These are phyloP conservation scores for Plectrocnemia conspersa DNA, from an alignment of 1,140 invertebrate genomes.

Conservation along the genomic window DNA sequence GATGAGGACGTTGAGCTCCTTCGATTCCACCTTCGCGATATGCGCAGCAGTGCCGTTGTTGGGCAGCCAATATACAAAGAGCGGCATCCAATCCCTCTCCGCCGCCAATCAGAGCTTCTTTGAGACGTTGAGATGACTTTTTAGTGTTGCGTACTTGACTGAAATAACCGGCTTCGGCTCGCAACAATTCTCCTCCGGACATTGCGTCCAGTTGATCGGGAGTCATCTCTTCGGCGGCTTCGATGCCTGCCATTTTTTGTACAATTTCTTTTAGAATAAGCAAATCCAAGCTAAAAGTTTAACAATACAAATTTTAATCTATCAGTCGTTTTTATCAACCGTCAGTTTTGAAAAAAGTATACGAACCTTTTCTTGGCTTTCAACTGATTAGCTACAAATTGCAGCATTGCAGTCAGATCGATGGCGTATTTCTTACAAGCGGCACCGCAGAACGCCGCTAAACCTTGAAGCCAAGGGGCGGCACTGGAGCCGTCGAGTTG, in stretches of 20 bases:
- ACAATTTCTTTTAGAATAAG: slow-evolving; percentile 96
- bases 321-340: not conserved
- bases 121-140: slow-evolving; percentile 90
- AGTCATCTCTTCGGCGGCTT: slow-evolving; percentile 95
- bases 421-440: slow-evolving; percentile 97
- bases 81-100: slow-evolving; percentile 90
- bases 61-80: slow-evolving; percentile 91
- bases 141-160: slow-evolving; percentile 95
- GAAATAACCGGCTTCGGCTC: slow-evolving; percentile 92
- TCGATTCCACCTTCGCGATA: slow-evolving; percentile 62
- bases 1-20: slow-evolving; percentile 73
- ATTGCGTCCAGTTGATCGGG: slow-evolving; percentile 93
- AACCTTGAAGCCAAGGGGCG: slow-evolving; percentile 89
- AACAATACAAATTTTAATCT: not conserved
- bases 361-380: slow-evolving; percentile 88
- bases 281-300: slow-evolving; percentile 73
- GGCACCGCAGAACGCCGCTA: slow-evolving; percentile 90
- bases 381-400: slow-evolving; percentile 96
- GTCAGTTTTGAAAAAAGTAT: not conserved
- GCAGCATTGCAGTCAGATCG: slow-evolving; percentile 89
- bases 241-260: slow-evolving; percentile 98
- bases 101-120: slow-evolving; percentile 78
- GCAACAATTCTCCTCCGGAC: slow-evolving; percentile 91
- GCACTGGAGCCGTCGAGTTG: slow-evolving; percentile 93
- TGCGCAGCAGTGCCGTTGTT: slow-evolving; percentile 83